Evolutionary conservation across 2,888 invertebrate genomes (phyloP), one percentile per base, ranked within the genome.

Genomic region (Cremastinae sp.): DNA sequence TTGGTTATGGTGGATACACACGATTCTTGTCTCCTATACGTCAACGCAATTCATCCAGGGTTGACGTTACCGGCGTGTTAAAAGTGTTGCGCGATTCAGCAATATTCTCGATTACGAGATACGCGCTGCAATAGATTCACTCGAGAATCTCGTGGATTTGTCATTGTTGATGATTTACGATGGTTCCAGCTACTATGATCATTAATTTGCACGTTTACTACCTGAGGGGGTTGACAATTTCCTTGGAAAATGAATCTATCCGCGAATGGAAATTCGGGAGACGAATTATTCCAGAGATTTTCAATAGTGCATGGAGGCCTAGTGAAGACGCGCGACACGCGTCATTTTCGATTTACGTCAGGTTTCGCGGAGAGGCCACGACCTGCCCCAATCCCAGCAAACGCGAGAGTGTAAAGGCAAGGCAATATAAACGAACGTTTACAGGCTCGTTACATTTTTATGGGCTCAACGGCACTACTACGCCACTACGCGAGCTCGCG

Each of bases 371-470:
- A 14, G 74, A 65, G 61, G 72, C 82, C 85, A 79, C 81, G 88
- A 89, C 89, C 89, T 89, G 84, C 87, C 89, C 85, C 86, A 89
- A 89, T 87, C 85, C 84, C 82, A 61, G 41, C 70, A 74, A 74
- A 70, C 74, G 74, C 70, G 77, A 70, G 74, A 74, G 74, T 69
- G 85, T 87, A 87, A 87, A 88, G 85, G 82, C 85, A 83, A 83
- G 85, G 89, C 89, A 86, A 88, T 89, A 89, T 89, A 89, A 89
- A 87, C 88, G 88, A 89, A 88, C 89, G 89, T 89, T 89, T 89
- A 89, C 89, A 89, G 88, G 89, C 89, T 89, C 89, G 89, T 89
- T 89, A 89, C 89, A 89, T 89, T 89, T 89, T 89, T 89, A 89
- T 89, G 89, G 85, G 87, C 88, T 86, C 88, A 88, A 86, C 88